These are phyloP conservation scores for Galagoides demidoff DNA, from an alignment of 2,797 vertebrate genomes.

Conservation along the genomic window DNA sequence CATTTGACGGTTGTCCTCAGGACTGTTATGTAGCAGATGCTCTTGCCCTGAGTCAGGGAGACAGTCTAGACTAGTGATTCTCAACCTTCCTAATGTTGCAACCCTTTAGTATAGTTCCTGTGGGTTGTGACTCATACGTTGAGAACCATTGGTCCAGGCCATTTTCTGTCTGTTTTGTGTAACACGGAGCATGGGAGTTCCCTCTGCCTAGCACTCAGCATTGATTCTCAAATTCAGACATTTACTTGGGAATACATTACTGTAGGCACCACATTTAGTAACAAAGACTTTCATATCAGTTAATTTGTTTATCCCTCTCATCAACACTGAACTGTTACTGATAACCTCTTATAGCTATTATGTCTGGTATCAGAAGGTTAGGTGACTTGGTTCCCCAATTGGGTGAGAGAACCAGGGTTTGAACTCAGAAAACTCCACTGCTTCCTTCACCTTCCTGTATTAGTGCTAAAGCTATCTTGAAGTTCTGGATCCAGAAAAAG, in stretches of 20 bases:
- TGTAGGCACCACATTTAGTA: neutral
- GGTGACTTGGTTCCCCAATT: neutral
- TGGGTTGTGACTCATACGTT: no score
- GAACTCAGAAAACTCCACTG: neutral
- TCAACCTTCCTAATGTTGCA: no score
- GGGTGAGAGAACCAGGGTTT: neutral
- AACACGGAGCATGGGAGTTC: neutral
- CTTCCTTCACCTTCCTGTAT: neutral
- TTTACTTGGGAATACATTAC: neutral
- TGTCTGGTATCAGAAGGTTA: neutral
- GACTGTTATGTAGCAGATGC: neutral
- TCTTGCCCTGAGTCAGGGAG: neutral
- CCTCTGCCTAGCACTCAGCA: neutral
- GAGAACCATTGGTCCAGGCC: no score
- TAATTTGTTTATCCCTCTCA: neutral
- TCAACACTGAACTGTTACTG: neutral
- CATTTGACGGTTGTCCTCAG: neutral
- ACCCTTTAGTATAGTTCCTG: no score
- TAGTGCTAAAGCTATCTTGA: neutral
- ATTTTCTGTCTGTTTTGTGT: neutral
- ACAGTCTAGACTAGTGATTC: neutral
- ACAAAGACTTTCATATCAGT: neutral
- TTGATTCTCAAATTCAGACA: neutral
- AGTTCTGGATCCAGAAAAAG: neutral
- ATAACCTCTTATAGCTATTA: neutral